Evolutionary conservation across 2,797 vertebrate species (phyloP).

Genomic region (Bovichtus variegatus): DNA sequence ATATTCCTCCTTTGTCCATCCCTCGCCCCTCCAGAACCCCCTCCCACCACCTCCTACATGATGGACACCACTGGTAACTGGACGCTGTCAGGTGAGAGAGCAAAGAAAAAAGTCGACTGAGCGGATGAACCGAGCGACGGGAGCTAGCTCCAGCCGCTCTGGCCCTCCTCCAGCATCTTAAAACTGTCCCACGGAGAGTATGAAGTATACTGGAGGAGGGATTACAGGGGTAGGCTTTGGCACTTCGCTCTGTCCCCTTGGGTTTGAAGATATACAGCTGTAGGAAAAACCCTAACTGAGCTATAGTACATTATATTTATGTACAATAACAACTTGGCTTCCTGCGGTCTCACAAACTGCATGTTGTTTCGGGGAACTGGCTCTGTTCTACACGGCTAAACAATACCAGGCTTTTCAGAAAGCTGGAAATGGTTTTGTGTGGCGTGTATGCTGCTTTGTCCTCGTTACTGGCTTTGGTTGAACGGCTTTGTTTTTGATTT

Average conservation of each 20-base stretch:
- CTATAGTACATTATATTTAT: conserved; percentile 64
- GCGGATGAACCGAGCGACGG: conserved; percentile 15
- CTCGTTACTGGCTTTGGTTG: conserved; percentile 60
- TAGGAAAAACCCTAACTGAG: conserved; percentile 65
- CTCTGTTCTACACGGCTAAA: conserved; percentile 58
- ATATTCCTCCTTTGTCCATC: conserved; percentile 74
- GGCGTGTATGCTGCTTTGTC: conserved; percentile 63
- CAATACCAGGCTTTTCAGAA: conserved; percentile 65
- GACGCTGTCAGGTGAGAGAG: conserved; percentile 84
- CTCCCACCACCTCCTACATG: conserved; percentile 63
- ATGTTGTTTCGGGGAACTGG: conserved; percentile 46
- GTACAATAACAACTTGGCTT: conserved; percentile 72
- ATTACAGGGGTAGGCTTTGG: conserved; percentile 63
- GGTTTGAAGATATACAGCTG: conserved; percentile 72
- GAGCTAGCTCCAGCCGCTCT: conserved; percentile 41
- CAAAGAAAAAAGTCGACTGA: conserved; percentile 3
- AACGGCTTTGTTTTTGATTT: conserved; percentile 64
- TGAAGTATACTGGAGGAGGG: conserved; percentile 53
- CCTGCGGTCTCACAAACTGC: conserved; percentile 69
- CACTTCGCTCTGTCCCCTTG: conserved; percentile 53
- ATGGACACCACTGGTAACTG: conserved; percentile 81
- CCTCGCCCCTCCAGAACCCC: conserved; percentile 79
- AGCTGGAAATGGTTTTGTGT: conserved; percentile 68
- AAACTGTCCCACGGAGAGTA: conserved; percentile 55
- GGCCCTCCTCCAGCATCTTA: conserved; percentile 57